Evolutionary conservation across 30 jellyfish, hydroid and myxozoan genomes (phyloP).

Genomic region (Aurelia aurita): DNA sequence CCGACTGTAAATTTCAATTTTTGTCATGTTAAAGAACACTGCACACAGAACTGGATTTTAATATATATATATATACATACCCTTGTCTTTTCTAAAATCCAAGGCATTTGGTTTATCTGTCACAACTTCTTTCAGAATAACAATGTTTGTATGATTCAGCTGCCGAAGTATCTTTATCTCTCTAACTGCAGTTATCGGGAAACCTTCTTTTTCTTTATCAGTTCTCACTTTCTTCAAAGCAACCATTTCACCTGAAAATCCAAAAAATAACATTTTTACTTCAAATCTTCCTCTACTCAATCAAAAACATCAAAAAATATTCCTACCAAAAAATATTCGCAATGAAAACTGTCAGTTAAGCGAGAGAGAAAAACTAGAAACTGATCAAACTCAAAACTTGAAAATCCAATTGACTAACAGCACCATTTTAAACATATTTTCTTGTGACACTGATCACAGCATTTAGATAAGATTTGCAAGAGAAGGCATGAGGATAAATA

Average conservation of each 20-base stretch:
- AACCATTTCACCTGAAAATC: conserved; percentile 85
- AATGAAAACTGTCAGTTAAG: neutral
- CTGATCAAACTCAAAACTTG: neutral
- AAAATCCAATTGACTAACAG: neutral
- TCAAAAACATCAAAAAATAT: neutral
- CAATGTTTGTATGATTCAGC: conserved; percentile 89
- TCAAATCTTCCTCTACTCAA: too few species aligned
- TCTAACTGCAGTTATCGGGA: conserved; percentile 98
- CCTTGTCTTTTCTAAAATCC: conserved; percentile 90
- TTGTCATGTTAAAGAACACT: too few species aligned
- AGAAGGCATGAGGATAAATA: too few species aligned
- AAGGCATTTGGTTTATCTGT: conserved; percentile 94
- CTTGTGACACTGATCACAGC: too few species aligned
- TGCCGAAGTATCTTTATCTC: conserved; percentile 94
- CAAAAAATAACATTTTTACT: neutral
- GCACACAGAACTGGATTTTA: neutral
- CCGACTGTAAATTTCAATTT: too few species aligned
- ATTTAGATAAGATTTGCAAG: too few species aligned
- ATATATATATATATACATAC: conserved; percentile 36
- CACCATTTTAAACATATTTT: too few species aligned
- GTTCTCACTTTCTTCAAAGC: conserved; percentile 96
- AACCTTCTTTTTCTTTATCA: conserved; percentile 96
- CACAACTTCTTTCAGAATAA: conserved; percentile 92
- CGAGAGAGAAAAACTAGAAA: neutral
- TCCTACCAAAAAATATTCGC: neutral